Percentiles rank a stretch among this genome's conserved stretches.
Evolutionary conservation across 2,888 invertebrate species (phyloP).

Genomic region (Amblyteles armatorius): DNA sequence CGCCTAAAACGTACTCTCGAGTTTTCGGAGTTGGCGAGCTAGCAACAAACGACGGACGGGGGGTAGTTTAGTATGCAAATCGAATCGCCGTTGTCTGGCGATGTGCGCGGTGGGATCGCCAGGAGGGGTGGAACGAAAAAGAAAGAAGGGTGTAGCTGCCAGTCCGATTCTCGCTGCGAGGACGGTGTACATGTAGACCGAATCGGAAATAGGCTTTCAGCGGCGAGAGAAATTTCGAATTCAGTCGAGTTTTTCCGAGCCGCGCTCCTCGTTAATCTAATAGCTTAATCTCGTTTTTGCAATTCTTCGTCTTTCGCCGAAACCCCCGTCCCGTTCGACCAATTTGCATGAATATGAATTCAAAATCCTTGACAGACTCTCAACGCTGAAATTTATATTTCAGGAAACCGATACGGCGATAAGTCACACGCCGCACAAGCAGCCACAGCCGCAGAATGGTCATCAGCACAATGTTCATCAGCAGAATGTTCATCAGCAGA

Average conservation of each 20-base stretch:
- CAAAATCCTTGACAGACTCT: not conserved
- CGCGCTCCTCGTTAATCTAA: not conserved
- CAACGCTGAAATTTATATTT: conserved; percentile 22
- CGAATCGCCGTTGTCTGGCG: conserved; percentile 65
- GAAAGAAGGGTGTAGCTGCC: conserved; percentile 44
- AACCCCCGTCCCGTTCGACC: not conserved
- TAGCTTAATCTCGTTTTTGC: not conserved
- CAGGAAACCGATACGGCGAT: conserved; percentile 64
- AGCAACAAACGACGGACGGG: conserved; percentile 63
- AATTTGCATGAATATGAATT: conserved; percentile 40
- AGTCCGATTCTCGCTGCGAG: conserved; percentile 36
- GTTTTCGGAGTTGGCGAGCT: conserved; percentile 3
- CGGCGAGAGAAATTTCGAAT: conserved; percentile 28
- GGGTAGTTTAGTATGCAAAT: conserved; percentile 71
- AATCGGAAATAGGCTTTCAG: conserved; percentile 52
- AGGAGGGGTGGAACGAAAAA: conserved; percentile 35
- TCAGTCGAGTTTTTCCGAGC: conserved; percentile 18
- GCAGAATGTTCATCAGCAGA: conserved; percentile 36
- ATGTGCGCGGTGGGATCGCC: conserved; percentile 28
- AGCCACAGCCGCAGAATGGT: conserved; percentile 46
- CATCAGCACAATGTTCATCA: conserved; percentile 60
- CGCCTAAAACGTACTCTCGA: not conserved
- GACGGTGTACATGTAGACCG: conserved; percentile 26
- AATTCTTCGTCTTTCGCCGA: not conserved
- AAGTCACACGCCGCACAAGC: conserved; percentile 61